Evolutionary conservation across 2,797 vertebrate genomes (phyloP).

Genomic region (Microctenopoma lineatum): DNA sequence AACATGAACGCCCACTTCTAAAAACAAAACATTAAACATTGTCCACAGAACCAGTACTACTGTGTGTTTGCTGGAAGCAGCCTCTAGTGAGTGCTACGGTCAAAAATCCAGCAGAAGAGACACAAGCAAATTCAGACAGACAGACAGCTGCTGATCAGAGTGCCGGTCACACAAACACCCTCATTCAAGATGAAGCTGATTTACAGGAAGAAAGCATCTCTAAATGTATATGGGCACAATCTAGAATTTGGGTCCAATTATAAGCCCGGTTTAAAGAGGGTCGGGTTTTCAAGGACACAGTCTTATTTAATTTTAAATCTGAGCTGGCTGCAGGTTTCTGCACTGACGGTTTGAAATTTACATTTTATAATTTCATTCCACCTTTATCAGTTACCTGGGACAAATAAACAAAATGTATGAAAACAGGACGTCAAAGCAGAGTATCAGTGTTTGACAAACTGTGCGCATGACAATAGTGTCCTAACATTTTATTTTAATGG

Average conservation of each 20-base stretch:
- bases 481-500: too few species aligned
- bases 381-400: neutral
- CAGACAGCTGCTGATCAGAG: slow-evolving; percentile 45
- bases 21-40: neutral
- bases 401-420: too few species aligned
- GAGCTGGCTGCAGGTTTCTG: neutral
- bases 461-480: too few species aligned
- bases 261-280: neutral
- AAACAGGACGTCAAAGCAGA: too few species aligned
- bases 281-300: neutral
- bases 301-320: too few species aligned
- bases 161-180: slow-evolving; percentile 24
- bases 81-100: slow-evolving; percentile 59
- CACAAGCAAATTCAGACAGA: slow-evolving; percentile 14
- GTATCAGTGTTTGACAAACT: too few species aligned
- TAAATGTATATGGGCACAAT: neutral
- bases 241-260: neutral
- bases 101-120: slow-evolving; percentile 37
- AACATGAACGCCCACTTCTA: neutral
- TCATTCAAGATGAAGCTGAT: slow-evolving; percentile 31
- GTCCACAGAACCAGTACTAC: neutral
- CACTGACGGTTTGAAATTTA: neutral
- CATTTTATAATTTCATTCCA: neutral
- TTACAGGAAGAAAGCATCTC: slow-evolving; percentile 2
- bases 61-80: slow-evolving; percentile 12